Conservation (phyloP, 2,888 invertebrate species). For the Melinaea marsaeus region DNA sequence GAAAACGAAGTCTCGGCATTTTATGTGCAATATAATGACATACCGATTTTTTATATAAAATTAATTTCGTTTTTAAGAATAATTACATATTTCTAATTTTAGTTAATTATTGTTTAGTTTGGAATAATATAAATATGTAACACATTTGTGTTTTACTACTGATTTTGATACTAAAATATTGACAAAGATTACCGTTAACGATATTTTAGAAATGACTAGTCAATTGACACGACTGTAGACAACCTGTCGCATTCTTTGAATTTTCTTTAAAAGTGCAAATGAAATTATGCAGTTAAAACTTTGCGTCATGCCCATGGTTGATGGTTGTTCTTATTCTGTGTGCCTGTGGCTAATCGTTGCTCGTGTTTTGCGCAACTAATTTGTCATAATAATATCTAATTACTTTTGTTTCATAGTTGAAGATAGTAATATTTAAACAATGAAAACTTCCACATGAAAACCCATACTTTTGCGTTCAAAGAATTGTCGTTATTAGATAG, state of each 20-base stretch:
- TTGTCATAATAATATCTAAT: neutral
- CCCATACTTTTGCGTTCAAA: conserved; percentile 4
- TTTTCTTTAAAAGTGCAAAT: conserved; percentile 2
- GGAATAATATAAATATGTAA: neutral
- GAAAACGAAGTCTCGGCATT: neutral
- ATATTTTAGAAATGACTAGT: neutral
- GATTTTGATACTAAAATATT: neutral
- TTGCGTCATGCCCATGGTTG: neutral
- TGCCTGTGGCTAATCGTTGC: conserved; percentile 1
- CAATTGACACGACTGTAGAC: conserved; percentile 2
- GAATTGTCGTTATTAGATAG: conserved; percentile 17
- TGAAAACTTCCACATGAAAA: neutral
- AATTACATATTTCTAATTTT: no score
- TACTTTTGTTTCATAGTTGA: neutral
- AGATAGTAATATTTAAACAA: neutral
- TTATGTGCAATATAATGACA: neutral
- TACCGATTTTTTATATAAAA: neutral
- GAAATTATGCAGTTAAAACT: conserved; percentile 3
- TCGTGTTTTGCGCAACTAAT: neutral
- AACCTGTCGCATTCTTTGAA: conserved; percentile 7
- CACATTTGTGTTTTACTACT: neutral
- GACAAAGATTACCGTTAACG: neutral
- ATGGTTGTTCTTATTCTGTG: conserved; percentile 2
- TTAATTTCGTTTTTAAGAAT: neutral
- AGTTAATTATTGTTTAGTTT: no score